Base-by-base conservation (phyloP, 2,113 vertebrate genomes). In the Rhabdomys dilectus region DNA sequence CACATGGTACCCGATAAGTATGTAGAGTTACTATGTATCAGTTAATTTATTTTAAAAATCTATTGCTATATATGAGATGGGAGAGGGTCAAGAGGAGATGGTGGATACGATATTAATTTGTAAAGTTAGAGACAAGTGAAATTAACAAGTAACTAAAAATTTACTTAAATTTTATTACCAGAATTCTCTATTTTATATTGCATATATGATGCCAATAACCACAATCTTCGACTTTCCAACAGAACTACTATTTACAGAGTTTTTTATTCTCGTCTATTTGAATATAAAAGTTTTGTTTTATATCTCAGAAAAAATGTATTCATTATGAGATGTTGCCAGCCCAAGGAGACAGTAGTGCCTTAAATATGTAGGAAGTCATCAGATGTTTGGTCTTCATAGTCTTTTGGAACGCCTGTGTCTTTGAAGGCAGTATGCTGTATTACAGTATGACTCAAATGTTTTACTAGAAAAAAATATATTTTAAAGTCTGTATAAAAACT, bases 401-500 rank as follows among this genome's bases (percentile, higher is more conserved):
- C 42, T 87, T 77, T 6, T 84, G 56, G 24, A 92, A 88, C 73
- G 53, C 19, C 39, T 91, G 7, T 89, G 29, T 56, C 15, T 53
- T 91, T 95, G 26, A n/a, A 24, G 19, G n/a, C 1, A 87, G 1
- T 29, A 91, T 34, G 29, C 11, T 86, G 60, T n/a, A 90, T 88
- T 92, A 92, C 60, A 88, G 29, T 89, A 81, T 70, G 12, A 11
- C 4, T 84, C 12, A 66, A 82, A 82, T 77, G 86, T 93, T 64
- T 93, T 76, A 64, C 7, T 78, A 36, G 48, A 92, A 93, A 93
- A 73, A 48, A 94, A 82, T 39, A 73, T n/a, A 60, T 31, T 91
- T 92, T 45, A 8, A 78, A 75, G 89, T 81, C 6, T 75, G 36
- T 66, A 7, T 91, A 58, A 42, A 89, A 26, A 93, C 26, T 76